phyloP scores from a whole-genome alignment of 2,888 invertebrate species.

The Xanthorhoe spadicearia region DNA sequence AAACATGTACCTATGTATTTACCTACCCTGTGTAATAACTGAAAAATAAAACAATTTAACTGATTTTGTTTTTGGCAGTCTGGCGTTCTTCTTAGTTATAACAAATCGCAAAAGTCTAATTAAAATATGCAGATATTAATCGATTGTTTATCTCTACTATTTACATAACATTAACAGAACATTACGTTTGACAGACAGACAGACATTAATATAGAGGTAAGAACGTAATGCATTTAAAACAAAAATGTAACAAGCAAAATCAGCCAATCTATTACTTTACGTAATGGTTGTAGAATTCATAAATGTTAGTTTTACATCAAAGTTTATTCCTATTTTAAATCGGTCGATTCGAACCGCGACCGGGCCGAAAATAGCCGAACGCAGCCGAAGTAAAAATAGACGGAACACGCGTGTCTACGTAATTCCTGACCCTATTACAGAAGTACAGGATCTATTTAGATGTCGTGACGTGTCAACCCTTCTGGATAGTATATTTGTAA shows the following conservation, averaged over 20 bases:
- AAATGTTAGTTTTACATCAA: slow-evolving; percentile 77
- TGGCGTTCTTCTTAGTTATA: too few relatives aligned
- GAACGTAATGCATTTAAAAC: not conserved
- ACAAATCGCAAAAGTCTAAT: too few relatives aligned
- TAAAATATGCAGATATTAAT: too few relatives aligned
- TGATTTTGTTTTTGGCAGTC: too few relatives aligned
- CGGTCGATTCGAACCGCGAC: slow-evolving; percentile 56
- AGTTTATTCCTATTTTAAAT: slow-evolving; percentile 74
- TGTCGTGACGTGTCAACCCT: slow-evolving; percentile 39
- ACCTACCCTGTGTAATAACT: too few relatives aligned
- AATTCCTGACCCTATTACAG: slow-evolving; percentile 82
- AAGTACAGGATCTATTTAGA: slow-evolving; percentile 68
- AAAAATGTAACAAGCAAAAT: not conserved
- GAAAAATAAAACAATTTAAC: too few relatives aligned
- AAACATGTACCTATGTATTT: too few relatives aligned
- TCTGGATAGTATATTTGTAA: slow-evolving; percentile 6
- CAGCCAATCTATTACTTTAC: slow-evolving; percentile 25
- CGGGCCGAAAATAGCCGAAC: slow-evolving; percentile 66
- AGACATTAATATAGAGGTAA: too few relatives aligned
- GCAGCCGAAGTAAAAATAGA: slow-evolving; percentile 69
- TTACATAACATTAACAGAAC: too few relatives aligned
- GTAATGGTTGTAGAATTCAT: slow-evolving; percentile 45
- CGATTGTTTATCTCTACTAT: too few relatives aligned
- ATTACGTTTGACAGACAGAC: too few relatives aligned
- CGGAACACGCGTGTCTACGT: slow-evolving; percentile 66